Base-by-base conservation (phyloP, 2,888 invertebrate genomes). In the Protophormia terraenovae region DNA sequence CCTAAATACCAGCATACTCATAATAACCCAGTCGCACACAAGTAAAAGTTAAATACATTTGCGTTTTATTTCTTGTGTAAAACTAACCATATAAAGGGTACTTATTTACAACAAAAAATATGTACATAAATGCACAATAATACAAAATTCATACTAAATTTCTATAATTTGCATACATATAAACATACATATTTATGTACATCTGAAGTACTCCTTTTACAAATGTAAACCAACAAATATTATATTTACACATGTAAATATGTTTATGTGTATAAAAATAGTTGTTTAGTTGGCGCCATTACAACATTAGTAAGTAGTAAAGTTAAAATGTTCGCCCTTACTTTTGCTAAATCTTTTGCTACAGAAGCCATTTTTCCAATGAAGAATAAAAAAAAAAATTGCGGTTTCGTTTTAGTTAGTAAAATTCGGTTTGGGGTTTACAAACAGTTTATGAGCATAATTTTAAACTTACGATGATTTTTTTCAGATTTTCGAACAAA, bases 41-140 rank as follows among this genome's bases (percentile, higher is more conserved):
- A 77, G 76, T 77, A 53, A 72, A 69, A 81, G 53, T 81, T 81
- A 72, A 84, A 71, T 84, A 81, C 72, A 78, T 77, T 73, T 84
- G 14, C 41, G 35, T 71, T 60, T 80, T 76, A 69, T 53, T 53
- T 75, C 69, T 67, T 50, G 67, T 60, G 35, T 22, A 55, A 55
- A 72, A 72, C 55, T 64, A 55, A 80, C 72, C 55, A 27, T 32
- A 72, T 72, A 45, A 62, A 29, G 27, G 71, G 41, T 41, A 66
- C 66, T 73, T 60, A 76, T 47, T 72, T 35, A 45, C 41, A 53
- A 69, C 66, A 72, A 41, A 62, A 55, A 27, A n/a, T 27, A 58
- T 16, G 5, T n/a, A 45, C 53, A 72, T 32, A 3, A 14, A 22
- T 47, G 45, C 3, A 27, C 55, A 55, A 27, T 29, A 7, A 29